Percentiles rank a stretch among this genome's conserved stretches.
Conservation (phyloP, 2,888 invertebrate species). For the Caenorhabditis sinica region DNA sequence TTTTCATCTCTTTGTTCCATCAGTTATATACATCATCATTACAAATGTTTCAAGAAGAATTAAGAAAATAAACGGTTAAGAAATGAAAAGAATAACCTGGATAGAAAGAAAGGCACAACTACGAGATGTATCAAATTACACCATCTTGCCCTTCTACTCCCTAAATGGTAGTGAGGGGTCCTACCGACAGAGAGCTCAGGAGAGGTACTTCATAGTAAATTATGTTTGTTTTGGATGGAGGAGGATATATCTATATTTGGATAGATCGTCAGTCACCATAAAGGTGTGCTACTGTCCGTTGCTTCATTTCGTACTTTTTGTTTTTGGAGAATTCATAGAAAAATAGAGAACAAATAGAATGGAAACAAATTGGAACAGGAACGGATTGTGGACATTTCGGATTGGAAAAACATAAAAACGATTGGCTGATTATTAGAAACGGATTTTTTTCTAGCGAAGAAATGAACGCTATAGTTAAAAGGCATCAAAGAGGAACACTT, state of each 20-base stretch:
- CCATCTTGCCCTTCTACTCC: slow-evolving; percentile 21
- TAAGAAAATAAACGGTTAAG: slow-evolving; percentile 30
- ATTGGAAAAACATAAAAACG: slow-evolving; percentile 10
- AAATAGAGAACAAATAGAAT: slow-evolving; percentile 23
- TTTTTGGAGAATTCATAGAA: slow-evolving; percentile 1
- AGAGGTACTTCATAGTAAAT: slow-evolving; percentile 64
- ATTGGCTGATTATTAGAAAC: slow-evolving; percentile 1
- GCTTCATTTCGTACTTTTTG: slow-evolving; percentile 9
- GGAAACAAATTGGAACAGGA: slow-evolving; percentile 10
- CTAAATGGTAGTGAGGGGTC: slow-evolving; percentile 37
- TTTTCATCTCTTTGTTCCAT: slow-evolving; percentile 26
- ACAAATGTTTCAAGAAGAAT: slow-evolving; percentile 28
- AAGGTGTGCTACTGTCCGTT: slow-evolving; percentile 35
- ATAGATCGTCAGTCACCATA: slow-evolving; percentile 53
- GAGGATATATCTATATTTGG: slow-evolving; percentile 45
- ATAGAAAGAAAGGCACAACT: slow-evolving; percentile 1
- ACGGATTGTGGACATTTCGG: slow-evolving; percentile 23
- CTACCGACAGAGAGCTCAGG: slow-evolving; percentile 32
- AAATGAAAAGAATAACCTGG: slow-evolving; percentile 37
- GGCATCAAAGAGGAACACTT: too few relatives aligned
- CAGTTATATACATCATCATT: not conserved
- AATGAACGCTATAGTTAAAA: too few relatives aligned
- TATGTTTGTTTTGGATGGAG: slow-evolving; percentile 54
- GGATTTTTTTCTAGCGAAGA: too few relatives aligned
- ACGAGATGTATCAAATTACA: slow-evolving; percentile 40